phyloP scores from a whole-genome alignment of 1,140 invertebrate species.

The Cyphomyrmex costatus region DNA sequence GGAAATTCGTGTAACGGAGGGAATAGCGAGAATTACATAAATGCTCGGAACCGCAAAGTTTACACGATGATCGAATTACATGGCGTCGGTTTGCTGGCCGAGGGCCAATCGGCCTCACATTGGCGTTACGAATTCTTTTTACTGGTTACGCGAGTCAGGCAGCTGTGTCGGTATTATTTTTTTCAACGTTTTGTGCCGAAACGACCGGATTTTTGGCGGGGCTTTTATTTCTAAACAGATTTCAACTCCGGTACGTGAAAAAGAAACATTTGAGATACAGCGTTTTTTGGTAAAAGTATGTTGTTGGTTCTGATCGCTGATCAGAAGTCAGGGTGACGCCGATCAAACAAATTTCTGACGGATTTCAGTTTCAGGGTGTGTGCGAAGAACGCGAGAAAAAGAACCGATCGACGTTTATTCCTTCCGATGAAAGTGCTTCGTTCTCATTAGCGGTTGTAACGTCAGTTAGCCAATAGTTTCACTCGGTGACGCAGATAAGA shows the following conservation, averaged over 20 bases:
- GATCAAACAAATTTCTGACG: slow-evolving; percentile 5
- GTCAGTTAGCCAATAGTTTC: slow-evolving; percentile 36
- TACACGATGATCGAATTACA: slow-evolving; percentile 69
- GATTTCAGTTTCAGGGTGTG: slow-evolving; percentile 5
- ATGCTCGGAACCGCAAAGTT: slow-evolving; percentile 63
- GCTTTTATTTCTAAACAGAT: slow-evolving; percentile 32
- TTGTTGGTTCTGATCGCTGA: background rate
- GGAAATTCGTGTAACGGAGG: slow-evolving; percentile 46
- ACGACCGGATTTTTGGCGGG: slow-evolving; percentile 34
- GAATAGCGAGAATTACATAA: slow-evolving; percentile 65
- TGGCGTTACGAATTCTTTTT: slow-evolving; percentile 56
- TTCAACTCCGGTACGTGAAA: background rate
- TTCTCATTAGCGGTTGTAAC: slow-evolving; percentile 33
- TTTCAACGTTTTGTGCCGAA: slow-evolving; percentile 22
- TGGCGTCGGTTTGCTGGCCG: slow-evolving; percentile 62
- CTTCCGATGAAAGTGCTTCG: slow-evolving; percentile 34
- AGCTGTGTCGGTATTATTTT: slow-evolving; percentile 23
- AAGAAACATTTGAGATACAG: slow-evolving; percentile 47
- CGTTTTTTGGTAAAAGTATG: slow-evolving; percentile 34
- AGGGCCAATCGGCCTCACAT: slow-evolving; percentile 53
- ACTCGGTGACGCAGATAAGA: slow-evolving; percentile 51
- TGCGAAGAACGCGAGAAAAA: background rate
- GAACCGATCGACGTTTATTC: background rate
- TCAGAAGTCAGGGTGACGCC: background rate
- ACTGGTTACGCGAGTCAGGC: slow-evolving; percentile 40